Percentiles rank a stretch among this genome's conserved stretches.
Evolutionary conservation across 2,113 vertebrate genomes (phyloP).

Genomic region (Forbesichthys agassizii): DNA sequence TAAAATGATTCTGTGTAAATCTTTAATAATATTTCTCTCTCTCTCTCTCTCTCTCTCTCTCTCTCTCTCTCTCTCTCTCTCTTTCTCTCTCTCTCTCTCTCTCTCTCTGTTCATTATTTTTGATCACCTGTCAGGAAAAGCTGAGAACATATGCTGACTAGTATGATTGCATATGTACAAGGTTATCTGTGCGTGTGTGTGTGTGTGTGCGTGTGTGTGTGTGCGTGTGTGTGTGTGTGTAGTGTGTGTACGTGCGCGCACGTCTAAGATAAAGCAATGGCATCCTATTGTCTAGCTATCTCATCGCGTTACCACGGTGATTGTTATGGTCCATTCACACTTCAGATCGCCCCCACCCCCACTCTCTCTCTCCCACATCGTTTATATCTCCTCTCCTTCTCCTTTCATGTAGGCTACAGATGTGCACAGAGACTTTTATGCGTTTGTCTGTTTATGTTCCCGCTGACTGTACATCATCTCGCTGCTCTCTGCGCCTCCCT

Average conservation of each 20-base stretch:
- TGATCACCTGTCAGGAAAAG: constrained; percentile 55
- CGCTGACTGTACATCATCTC: background rate
- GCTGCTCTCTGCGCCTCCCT: background rate
- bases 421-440: background rate
- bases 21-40: background rate
- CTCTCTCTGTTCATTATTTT: background rate
- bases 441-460: background rate
- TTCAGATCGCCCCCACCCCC: background rate
- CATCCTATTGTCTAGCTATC: too few relatives aligned
- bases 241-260: too few relatives aligned
- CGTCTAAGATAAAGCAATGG: too few relatives aligned
- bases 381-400: background rate
- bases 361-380: background rate
- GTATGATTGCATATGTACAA: constrained; percentile 19
- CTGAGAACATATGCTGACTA: constrained; percentile 46
- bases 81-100: background rate
- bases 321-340: too few relatives aligned
- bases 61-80: background rate
- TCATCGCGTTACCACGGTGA: too few relatives aligned
- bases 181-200: background rate
- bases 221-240: too few relatives aligned
- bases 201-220: too few relatives aligned
- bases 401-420: background rate
- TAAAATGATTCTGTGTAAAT: background rate
- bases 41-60: background rate